phyloP scores from a whole-genome alignment of 2,113 vertebrate genomes.

The Formicarius rufipectus region DNA sequence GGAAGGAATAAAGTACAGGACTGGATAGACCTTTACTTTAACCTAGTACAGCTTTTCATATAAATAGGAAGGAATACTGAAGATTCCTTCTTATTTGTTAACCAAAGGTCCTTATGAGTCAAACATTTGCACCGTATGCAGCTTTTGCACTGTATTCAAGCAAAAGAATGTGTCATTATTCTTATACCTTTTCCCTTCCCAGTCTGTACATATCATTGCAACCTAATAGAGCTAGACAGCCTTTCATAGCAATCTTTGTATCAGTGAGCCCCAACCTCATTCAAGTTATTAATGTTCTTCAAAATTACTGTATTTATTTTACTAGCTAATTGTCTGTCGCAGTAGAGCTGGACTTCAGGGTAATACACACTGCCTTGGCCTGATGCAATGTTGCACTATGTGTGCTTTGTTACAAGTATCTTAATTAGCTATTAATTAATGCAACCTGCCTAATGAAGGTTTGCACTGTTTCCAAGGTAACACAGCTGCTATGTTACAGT shows the following conservation, averaged over 20 bases:
- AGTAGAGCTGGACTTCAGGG: neutral
- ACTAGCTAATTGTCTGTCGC: neutral
- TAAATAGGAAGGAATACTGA: neutral
- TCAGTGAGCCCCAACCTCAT: neutral
- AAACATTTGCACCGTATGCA: neutral
- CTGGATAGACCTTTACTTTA: neutral
- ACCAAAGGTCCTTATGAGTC: neutral
- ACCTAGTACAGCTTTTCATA: neutral
- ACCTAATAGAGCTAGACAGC: neutral
- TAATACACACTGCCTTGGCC: neutral
- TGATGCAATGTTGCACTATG: neutral
- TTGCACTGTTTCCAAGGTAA: slow-evolving; percentile 12
- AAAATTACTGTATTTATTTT: neutral
- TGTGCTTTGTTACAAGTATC: neutral
- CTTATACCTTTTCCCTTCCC: neutral
- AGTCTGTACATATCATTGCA: neutral
- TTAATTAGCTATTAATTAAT: slow-evolving; percentile 29
- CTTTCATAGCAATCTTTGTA: neutral
- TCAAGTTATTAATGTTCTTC: neutral
- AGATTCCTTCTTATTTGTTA: neutral
- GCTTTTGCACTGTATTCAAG: neutral
- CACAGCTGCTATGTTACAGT: neutral
- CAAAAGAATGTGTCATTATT: neutral
- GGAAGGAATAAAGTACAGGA: neutral
- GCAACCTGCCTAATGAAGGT: neutral